A percentile compares a stretch with the other conserved stretches of the same genome.
Conservation (phyloP, 2,797 vertebrate genomes). For the Crenuchus spilurus region DNA sequence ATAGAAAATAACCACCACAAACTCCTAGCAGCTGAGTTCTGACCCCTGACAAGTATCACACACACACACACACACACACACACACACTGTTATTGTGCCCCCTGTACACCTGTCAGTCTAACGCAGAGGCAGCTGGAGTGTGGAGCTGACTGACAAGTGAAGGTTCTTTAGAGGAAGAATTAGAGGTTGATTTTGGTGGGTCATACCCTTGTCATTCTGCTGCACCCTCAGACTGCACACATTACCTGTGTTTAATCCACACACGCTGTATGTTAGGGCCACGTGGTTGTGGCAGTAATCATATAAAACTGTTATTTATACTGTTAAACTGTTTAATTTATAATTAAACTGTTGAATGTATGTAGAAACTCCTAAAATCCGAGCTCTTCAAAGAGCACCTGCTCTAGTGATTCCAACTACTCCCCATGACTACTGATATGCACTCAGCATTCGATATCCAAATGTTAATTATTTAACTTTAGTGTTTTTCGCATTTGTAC, state of each 20-base stretch:
- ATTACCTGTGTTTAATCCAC: slow-evolving; percentile 18
- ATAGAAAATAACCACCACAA: neutral
- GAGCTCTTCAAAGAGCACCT: no score
- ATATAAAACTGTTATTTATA: no score
- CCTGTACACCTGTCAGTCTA: slow-evolving; percentile 28
- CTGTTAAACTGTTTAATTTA: no score
- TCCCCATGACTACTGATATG: no score
- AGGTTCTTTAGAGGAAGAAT: slow-evolving; percentile 45
- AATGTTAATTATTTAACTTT: no score
- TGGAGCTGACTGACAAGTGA: slow-evolving; percentile 46
- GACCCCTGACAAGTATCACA: slow-evolving; percentile 4
- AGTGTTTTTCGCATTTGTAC: no score
- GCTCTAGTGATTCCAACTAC: no score
- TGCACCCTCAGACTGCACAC: slow-evolving; percentile 22
- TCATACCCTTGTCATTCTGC: slow-evolving; percentile 47
- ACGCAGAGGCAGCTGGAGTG: slow-evolving; percentile 30
- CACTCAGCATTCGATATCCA: no score
- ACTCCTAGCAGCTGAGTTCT: neutral
- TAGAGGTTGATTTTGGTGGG: slow-evolving; percentile 38
- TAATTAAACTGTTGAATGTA: no score
- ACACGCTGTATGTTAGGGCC: no score
- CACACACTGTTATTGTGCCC: slow-evolving; percentile 34
- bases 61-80: slow-evolving; percentile 16
- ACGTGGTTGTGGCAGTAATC: no score
- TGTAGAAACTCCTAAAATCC: no score